Base-by-base conservation (phyloP, 1,140 invertebrate species). In the Drosophila melanogaster region DNA sequence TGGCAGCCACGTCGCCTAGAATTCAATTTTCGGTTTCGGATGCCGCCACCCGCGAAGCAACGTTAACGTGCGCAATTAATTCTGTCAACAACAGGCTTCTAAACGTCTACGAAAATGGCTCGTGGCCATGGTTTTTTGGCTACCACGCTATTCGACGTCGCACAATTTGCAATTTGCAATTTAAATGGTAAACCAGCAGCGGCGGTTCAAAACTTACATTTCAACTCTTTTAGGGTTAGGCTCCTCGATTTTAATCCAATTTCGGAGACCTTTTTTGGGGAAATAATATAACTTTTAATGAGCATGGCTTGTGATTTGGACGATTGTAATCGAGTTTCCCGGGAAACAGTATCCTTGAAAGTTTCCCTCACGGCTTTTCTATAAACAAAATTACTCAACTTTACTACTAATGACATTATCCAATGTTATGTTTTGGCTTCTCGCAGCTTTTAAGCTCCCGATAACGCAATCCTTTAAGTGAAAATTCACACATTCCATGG, bases 1-100 rank as follows among this genome's bases (percentile, higher is more conserved):
- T 40, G 38, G 17, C 24, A 41, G 74, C 65, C 75, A 66, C 61
- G 57, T 64, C 69, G 57, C 61, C 54, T 54, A 33, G 59, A 84
- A 83, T 83, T 85, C 55, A 83, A 83, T 83, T 83, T 83, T 58
- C 53, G 41, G 46, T 58, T 44, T 19, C 41, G 41, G 41, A 44
- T 44, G 41, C 40, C 59, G 57, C 41, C 24, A n/a, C 12, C 59
- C 49, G 50, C 65, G 19, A 26, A 41, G 54, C 62, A 22, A 40
- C 80, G 64, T 65, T 84, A 83, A 84, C 79, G 76, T 84, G 70
- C 70, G 56, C 80, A 83, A 83, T 83, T 83, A 83, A 79, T 83
- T 79, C 80, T 79, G 80, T 84, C 80, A 83, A 79, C 80, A 83
- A 65, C 76, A 75, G 76, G 53, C 26, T 51, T 51, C 69, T 12